A percentile compares a stretch with the other conserved stretches of the same genome.
phyloP scores from a whole-genome alignment of 1,140 invertebrate genomes.

The Phthorimaea operculella region DNA sequence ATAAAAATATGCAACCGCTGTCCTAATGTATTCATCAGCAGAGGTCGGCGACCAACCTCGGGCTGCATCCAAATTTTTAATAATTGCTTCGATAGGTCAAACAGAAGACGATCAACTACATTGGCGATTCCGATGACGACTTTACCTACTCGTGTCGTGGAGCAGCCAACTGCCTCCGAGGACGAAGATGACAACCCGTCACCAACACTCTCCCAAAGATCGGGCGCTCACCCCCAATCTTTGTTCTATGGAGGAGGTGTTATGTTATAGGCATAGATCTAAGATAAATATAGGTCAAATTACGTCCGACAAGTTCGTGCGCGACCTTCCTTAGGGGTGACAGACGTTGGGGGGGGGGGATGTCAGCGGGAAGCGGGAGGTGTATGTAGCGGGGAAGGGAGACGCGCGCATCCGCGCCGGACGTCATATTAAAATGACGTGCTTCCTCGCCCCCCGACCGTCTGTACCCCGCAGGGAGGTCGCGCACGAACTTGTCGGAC shows the following conservation, averaged over 20 bases:
- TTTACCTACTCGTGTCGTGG: slow-evolving; percentile 20
- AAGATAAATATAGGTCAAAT: too few species aligned
- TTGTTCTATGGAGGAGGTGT: slow-evolving; percentile 21
- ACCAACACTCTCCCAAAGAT: slow-evolving; percentile 17
- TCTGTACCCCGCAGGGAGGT: too few species aligned
- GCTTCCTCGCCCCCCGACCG: too few species aligned
- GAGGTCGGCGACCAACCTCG: neutral
- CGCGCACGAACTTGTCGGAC: too few species aligned
- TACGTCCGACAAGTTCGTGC: too few species aligned
- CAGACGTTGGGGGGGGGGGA: too few species aligned
- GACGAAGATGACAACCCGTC: slow-evolving; percentile 16
- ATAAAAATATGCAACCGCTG: neutral
- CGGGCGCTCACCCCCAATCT: slow-evolving; percentile 15
- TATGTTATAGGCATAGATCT: slow-evolving; percentile 13
- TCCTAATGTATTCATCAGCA: neutral
- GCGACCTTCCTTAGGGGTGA: too few species aligned
- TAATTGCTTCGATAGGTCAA: slow-evolving; percentile 11
- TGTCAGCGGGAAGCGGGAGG: too few species aligned
- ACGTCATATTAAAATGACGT: too few species aligned
- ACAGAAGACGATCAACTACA: slow-evolving; percentile 3
- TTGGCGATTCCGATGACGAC: slow-evolving; percentile 1
- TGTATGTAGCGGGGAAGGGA: too few species aligned
- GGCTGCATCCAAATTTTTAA: slow-evolving; percentile 16
- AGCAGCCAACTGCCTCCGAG: slow-evolving; percentile 31
- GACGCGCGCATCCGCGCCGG: too few species aligned